Conservation (phyloP, 2,797 vertebrate species). For the Fistularia tabacaria region DNA sequence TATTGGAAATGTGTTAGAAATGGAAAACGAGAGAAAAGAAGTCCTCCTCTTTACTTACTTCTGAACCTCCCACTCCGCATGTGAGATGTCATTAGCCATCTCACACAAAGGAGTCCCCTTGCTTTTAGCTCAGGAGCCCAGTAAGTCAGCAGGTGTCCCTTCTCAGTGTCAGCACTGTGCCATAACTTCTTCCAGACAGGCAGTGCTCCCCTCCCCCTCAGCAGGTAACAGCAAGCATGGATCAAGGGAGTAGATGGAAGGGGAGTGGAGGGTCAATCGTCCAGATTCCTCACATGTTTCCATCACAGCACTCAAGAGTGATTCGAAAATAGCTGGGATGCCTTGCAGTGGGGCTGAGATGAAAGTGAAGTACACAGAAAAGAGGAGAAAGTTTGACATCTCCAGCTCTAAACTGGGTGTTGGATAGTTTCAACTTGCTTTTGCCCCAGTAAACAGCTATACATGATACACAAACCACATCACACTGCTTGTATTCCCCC, state of each 20-base stretch:
- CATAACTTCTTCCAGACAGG: slow-evolving; percentile 38
- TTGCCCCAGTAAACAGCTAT: slow-evolving; percentile 18
- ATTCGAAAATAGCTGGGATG: slow-evolving; percentile 67
- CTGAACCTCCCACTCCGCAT: neutral
- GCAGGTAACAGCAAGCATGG: slow-evolving; percentile 61
- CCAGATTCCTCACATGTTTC: slow-evolving; percentile 72
- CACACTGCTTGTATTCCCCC: slow-evolving; percentile 39
- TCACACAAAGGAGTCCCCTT: slow-evolving; percentile 9
- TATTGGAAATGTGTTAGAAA: slow-evolving; percentile 24
- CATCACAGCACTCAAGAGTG: slow-evolving; percentile 47
- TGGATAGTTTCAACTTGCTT: slow-evolving; percentile 12
- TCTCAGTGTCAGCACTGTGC: slow-evolving; percentile 41
- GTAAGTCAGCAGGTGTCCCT: slow-evolving; percentile 36
- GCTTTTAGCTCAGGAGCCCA: slow-evolving; percentile 35
- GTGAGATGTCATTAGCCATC: neutral
- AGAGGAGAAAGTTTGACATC: slow-evolving; percentile 2
- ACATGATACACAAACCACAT: slow-evolving; percentile 22
- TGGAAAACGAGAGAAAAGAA: neutral
- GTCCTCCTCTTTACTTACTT: neutral
- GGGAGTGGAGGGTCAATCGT: slow-evolving; percentile 56
- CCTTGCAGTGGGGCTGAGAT: slow-evolving; percentile 39
- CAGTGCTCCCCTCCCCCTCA: slow-evolving; percentile 58
- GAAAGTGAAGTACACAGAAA: slow-evolving; percentile 23
- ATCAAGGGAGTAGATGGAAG: slow-evolving; percentile 39
- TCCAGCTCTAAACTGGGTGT: slow-evolving; percentile 19